Evolutionary conservation across 2,888 invertebrate genomes (phyloP).

Genomic region (Protophormia terraenovae): DNA sequence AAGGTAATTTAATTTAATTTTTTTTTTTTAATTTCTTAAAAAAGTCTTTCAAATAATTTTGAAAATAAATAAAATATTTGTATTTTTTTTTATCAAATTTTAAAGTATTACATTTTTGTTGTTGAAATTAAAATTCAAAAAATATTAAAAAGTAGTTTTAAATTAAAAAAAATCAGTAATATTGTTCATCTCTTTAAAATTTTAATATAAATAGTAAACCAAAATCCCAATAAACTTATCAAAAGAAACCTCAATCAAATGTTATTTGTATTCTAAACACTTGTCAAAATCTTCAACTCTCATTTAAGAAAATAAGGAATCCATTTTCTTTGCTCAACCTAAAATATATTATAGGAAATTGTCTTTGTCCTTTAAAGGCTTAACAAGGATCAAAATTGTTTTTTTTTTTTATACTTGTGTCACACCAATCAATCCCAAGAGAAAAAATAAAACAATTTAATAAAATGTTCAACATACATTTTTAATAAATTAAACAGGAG

Average conservation of each 20-base stretch:
- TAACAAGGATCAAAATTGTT: background rate
- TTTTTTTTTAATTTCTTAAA: too few relatives aligned
- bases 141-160: too few relatives aligned
- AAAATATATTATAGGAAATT: too few relatives aligned
- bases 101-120: too few relatives aligned
- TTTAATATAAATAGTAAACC: background rate
- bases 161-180: too few relatives aligned
- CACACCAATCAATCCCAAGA: background rate
- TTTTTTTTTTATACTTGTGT: background rate
- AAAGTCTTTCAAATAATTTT: too few relatives aligned
- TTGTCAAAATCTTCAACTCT: background rate
- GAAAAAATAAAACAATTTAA: conserved; percentile 41
- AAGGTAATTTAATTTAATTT: too few relatives aligned
- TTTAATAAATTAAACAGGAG: conserved; percentile 28
- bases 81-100: too few relatives aligned
- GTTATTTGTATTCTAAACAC: background rate
- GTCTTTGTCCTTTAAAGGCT: background rate
- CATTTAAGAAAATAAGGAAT: background rate
- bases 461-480: conserved; percentile 29
- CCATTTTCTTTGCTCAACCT: background rate
- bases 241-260: background rate
- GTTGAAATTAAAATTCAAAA: too few relatives aligned
- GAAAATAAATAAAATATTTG: too few relatives aligned
- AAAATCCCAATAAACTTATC: background rate
- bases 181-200: too few relatives aligned